Evolutionary conservation across 2,797 vertebrate genomes (phyloP).

Genomic region (Rhyacichthys aspro): DNA sequence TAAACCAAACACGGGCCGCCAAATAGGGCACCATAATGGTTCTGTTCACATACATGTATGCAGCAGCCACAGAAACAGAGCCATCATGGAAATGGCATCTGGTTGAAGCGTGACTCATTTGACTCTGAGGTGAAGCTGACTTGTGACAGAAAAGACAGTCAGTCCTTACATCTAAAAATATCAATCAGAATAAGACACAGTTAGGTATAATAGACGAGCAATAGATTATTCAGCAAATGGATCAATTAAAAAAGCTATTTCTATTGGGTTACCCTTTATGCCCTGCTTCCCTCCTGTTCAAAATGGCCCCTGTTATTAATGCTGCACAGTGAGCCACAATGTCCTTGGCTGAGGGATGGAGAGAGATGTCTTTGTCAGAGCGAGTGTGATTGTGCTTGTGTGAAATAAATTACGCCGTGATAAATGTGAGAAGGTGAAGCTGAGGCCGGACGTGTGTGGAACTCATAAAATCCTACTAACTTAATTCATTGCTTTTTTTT

Average conservation of each 20-base stretch:
- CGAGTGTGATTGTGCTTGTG: conserved; percentile 36
- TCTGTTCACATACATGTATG: no score
- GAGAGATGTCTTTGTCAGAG: conserved; percentile 23
- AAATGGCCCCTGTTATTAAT: conserved; percentile 53
- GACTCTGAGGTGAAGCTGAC: conserved; percentile 6
- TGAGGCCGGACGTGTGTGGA: conserved; percentile 17
- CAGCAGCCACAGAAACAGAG: conserved; percentile 1
- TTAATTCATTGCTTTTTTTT: conserved; percentile 20
- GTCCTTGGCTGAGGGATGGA: conserved; percentile 50
- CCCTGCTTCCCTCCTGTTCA: conserved; percentile 37
- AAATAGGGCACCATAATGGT: no score
- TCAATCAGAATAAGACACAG: not conserved
- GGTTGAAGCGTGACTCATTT: conserved; percentile 42
- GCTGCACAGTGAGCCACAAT: conserved; percentile 23
- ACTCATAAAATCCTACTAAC: conserved; percentile 21
- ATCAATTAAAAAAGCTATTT: conserved; percentile 15
- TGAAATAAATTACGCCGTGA: conserved; percentile 46
- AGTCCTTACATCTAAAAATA: conserved; percentile 14
- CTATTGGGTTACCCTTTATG: conserved; percentile 49
- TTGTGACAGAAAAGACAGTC: conserved; percentile 14
- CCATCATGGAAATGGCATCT: conserved; percentile 33
- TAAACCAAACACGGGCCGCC: not conserved
- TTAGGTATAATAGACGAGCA: not conserved
- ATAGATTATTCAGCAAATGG: conserved; percentile 9
- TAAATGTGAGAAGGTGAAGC: conserved; percentile 37